Evolutionary conservation across 2,113 vertebrate species (phyloP).

Genomic region (Stomatorhinus ivindoensis): DNA sequence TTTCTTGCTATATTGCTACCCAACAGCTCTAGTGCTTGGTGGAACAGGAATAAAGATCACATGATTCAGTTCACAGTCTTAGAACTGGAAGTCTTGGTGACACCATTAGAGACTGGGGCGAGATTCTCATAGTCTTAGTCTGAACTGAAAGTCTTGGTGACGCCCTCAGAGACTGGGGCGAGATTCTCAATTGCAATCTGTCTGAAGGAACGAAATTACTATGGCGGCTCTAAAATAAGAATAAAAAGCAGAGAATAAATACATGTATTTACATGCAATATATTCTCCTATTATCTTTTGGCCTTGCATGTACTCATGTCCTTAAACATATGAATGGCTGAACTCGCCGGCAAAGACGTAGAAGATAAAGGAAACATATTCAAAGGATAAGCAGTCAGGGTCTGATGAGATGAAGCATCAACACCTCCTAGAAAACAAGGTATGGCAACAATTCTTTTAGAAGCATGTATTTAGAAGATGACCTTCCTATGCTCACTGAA

Average conservation of each 20-base stretch:
- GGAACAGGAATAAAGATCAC: background rate
- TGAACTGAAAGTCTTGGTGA: background rate
- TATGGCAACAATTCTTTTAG: background rate
- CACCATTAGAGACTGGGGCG: background rate
- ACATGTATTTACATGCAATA: background rate
- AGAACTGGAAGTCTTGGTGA: background rate
- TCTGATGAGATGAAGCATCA: background rate
- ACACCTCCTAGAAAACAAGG: background rate
- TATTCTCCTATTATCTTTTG: background rate
- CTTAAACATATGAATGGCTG: conserved; percentile 3
- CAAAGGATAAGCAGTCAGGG: background rate
- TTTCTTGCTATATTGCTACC: background rate
- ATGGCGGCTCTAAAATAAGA: background rate
- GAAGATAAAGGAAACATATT: background rate
- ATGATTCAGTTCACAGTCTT: background rate
- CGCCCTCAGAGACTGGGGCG: background rate
- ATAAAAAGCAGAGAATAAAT: background rate
- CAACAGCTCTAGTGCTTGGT: background rate
- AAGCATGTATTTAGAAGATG: background rate
- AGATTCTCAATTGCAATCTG: background rate
- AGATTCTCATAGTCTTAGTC: background rate
- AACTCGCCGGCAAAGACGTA: background rate
- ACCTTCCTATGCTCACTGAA: background rate
- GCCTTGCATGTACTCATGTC: background rate
- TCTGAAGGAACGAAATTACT: background rate